Percentiles rank a stretch among this genome's conserved stretches.
Evolutionary conservation across 2,888 invertebrate genomes (phyloP).

Genomic region (Linyphia triangularis): DNA sequence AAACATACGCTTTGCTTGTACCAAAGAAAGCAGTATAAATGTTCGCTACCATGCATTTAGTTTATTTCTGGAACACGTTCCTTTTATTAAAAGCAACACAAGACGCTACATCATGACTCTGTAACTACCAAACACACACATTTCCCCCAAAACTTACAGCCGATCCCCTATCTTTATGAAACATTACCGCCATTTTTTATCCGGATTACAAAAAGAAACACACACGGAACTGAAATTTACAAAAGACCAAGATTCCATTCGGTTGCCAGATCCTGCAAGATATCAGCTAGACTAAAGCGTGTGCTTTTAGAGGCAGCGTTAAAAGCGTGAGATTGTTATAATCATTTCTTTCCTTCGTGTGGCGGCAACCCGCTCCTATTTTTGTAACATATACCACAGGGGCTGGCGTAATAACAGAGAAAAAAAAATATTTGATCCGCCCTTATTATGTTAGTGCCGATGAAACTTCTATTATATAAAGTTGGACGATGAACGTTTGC

Average conservation of each 20-base stretch:
- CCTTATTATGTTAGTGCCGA: slow-evolving; percentile 60
- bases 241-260: slow-evolving; percentile 14
- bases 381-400: slow-evolving; percentile 33
- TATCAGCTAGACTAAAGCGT: slow-evolving; percentile 8
- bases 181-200: slow-evolving; percentile 20
- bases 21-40: too few species aligned
- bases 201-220: background rate
- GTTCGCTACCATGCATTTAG: too few species aligned
- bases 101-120: too few species aligned
- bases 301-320: slow-evolving; percentile 28
- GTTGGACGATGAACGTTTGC: slow-evolving; percentile 31
- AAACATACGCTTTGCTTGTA: too few species aligned
- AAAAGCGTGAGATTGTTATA: slow-evolving; percentile 58
- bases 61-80: too few species aligned
- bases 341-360: slow-evolving; percentile 43
- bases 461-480: slow-evolving; percentile 55
- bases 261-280: slow-evolving; percentile 29
- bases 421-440: slow-evolving; percentile 41
- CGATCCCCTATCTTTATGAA: background rate
- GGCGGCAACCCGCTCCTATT: slow-evolving; percentile 26
- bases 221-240: slow-evolving; percentile 16
- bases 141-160: background rate
- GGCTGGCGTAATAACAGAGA: slow-evolving; percentile 22
- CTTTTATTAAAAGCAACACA: too few species aligned
- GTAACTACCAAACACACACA: background rate